Base-by-base conservation (phyloP, 2,113 vertebrate genomes). In the Pseudorasbora parva region DNA sequence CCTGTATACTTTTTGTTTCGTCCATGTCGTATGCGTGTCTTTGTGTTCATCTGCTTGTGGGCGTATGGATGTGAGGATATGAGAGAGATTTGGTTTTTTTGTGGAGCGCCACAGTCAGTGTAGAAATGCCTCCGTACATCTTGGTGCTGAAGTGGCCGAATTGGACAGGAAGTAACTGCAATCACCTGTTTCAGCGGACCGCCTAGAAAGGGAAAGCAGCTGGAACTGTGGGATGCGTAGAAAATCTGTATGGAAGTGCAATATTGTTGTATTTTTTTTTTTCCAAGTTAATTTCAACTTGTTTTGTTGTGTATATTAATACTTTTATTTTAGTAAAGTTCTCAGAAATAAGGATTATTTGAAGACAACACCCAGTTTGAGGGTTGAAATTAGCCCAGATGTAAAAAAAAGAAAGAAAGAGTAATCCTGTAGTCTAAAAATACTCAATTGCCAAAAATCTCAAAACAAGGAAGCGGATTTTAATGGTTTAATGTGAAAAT, bases 211-310 rank as follows among this genome's bases (percentile, higher is more conserved):
- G 88, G 88, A 89, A 87, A 73, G 82, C 80, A 88, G 69, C 87
- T 88, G 85, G 83, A 90, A 89, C 84, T 88, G 89, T 92, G 91
- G 88, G 91, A 84, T 74, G 79, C n/a, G 57, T 71, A 64, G 81
- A 84, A 88, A 74, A 77, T 87, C 88, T 92, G 89, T 93, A 91
- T 94, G 89, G 80, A 94, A 93, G 94, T 95, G 94, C 94, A 95
- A 95, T 95, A 95, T 93, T 93, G 91, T 93, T 90, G 86, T 89
- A 86, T 85, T 56, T 11, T 71, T 85, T 15, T 80, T 17, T 77
- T 87, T 88, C 5, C 5, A 51, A 51, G 49, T 51, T 8, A 6
- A 19, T 54, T 89, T 90, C 57, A 82, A 86, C 78, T 72, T 90
- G 17, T 43, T 89, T 82, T 78, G 62, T 82, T 49, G 86, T 87